Percentiles rank a stretch among this genome's conserved stretches.
Conservation (phyloP, 2,797 vertebrate genomes). For the Anguilla megastoma region DNA sequence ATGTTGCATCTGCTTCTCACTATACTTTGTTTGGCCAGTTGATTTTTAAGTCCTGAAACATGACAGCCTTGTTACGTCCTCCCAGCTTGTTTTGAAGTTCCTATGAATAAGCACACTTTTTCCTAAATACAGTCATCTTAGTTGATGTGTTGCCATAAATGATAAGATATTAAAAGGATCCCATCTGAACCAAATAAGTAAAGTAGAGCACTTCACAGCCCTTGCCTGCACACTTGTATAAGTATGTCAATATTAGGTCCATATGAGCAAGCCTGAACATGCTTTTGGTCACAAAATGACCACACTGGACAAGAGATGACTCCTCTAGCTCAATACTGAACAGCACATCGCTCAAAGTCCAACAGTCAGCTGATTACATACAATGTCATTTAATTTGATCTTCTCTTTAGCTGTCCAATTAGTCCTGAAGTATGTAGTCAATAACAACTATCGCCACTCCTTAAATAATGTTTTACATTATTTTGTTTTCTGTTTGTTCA, state of each 20-base stretch:
- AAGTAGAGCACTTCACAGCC: background rate
- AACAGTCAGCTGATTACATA: background rate
- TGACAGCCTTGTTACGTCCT: background rate
- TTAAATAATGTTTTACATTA: background rate
- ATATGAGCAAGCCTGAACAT: slow-evolving; percentile 7
- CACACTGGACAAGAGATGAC: background rate
- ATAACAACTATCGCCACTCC: background rate
- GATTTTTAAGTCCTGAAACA: background rate
- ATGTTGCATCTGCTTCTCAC: background rate
- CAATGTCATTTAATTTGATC: background rate
- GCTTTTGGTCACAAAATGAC: background rate
- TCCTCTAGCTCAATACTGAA: background rate
- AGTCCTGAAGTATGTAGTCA: background rate
- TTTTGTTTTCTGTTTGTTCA: background rate
- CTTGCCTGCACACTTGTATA: background rate
- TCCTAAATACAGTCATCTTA: background rate
- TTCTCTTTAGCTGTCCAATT: background rate
- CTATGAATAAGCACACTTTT: background rate
- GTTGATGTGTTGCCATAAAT: background rate
- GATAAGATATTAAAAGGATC: background rate
- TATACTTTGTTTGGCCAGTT: background rate
- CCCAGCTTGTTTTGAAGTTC: background rate
- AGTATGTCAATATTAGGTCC: background rate
- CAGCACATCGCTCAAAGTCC: slow-evolving; percentile 10
- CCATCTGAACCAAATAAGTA: background rate